A percentile compares a stretch with the other conserved stretches of the same genome.
Evolutionary conservation across 1,140 invertebrate genomes (phyloP).

Genomic region (Ceratina calcarata): DNA sequence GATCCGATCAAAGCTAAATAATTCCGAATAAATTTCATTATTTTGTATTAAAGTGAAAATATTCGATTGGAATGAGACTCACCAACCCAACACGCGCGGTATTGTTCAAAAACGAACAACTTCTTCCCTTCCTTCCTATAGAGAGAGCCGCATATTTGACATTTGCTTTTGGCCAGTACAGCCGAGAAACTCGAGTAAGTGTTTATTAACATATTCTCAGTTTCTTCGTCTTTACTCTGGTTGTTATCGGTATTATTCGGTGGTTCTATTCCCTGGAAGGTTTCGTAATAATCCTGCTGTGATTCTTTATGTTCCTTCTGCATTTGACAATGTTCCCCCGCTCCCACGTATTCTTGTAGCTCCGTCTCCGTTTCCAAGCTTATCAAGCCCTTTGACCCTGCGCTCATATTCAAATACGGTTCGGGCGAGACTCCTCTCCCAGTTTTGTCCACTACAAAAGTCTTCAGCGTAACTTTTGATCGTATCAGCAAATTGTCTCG

Average conservation of each 20-base stretch:
- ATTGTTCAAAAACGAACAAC: slow-evolving; percentile 67
- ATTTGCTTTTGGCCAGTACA: slow-evolving; percentile 57
- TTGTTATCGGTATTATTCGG: background rate
- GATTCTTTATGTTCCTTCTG: slow-evolving; percentile 10
- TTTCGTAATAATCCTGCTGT: slow-evolving; percentile 65
- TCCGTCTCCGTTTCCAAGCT: slow-evolving; percentile 33
- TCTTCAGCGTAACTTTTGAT: slow-evolving; percentile 64
- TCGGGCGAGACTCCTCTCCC: slow-evolving; percentile 62
- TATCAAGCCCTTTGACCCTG: slow-evolving; percentile 55
- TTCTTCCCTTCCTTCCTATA: slow-evolving; percentile 65
- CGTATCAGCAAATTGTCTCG: slow-evolving; percentile 67
- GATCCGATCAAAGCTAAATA: slow-evolving; percentile 67
- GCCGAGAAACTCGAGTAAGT: slow-evolving; percentile 69
- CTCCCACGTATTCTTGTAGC: slow-evolving; percentile 64
- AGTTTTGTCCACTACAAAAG: background rate
- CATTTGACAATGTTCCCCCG: slow-evolving; percentile 42
- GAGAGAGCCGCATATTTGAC: slow-evolving; percentile 68
- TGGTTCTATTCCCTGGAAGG: slow-evolving; percentile 53
- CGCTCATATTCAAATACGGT: slow-evolving; percentile 75
- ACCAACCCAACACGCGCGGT: slow-evolving; percentile 71
- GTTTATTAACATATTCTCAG: slow-evolving; percentile 25
- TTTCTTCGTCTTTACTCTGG: background rate
- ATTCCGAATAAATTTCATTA: too few relatives aligned
- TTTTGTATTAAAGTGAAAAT: background rate
- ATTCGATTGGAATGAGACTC: slow-evolving; percentile 19